phyloP scores from a whole-genome alignment of 2,113 vertebrate genomes.

The Petroica traversi region DNA sequence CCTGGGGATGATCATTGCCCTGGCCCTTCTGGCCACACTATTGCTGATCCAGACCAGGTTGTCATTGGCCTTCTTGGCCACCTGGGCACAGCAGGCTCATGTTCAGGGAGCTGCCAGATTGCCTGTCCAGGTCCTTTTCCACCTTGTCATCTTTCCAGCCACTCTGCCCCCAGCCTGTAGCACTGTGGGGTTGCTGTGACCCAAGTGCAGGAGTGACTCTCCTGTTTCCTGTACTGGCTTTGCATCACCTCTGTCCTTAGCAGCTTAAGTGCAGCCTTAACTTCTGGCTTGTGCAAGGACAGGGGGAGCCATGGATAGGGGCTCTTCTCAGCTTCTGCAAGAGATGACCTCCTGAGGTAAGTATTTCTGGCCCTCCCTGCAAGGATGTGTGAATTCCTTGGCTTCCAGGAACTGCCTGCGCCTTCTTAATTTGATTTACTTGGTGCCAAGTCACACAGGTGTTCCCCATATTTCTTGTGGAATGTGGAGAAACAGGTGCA shows the following conservation, averaged over 20 bases:
- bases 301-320: fast-evolving
- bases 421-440: neutral
- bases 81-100: fast-evolving
- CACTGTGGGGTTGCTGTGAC: neutral
- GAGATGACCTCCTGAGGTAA: neutral
- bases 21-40: neutral
- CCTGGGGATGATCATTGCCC: fast-evolving
- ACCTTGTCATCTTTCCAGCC: neutral
- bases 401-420: neutral
- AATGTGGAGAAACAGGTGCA: neutral
- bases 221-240: neutral
- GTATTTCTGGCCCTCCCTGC: neutral
- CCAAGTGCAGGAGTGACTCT: neutral
- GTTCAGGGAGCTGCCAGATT: neutral
- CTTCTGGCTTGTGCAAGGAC: neutral
- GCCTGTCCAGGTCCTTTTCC: neutral
- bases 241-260: neutral
- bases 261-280: neutral
- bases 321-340: neutral
- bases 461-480: neutral
- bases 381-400: neutral
- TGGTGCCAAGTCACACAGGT: neutral
- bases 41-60: neutral
- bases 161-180: neutral
- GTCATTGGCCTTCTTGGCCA: neutral